These are phyloP conservation scores for Lasaia peninsularis DNA, from an alignment of 1,140 invertebrate genomes.

Conservation along the genomic window DNA sequence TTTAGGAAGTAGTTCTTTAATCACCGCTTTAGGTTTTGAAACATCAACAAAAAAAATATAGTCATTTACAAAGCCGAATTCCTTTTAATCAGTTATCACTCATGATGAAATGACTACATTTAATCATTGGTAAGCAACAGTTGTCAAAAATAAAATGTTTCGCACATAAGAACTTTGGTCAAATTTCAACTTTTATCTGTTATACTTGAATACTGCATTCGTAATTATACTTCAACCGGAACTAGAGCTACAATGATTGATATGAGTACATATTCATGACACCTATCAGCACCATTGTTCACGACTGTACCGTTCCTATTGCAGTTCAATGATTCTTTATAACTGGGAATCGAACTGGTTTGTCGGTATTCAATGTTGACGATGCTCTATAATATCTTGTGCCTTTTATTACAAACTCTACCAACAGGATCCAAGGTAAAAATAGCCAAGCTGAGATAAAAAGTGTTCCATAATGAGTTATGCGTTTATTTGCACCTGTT, in stretches of 20 bases:
- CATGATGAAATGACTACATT: too few relatives aligned
- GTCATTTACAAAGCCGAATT: too few relatives aligned
- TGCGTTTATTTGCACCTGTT: conserved; percentile 1
- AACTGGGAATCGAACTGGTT: conserved; percentile 33
- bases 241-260: neutral
- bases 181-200: neutral
- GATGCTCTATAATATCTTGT: conserved; percentile 27
- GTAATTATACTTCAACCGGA: neutral
- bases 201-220: neutral
- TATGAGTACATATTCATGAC: conserved; percentile 7
- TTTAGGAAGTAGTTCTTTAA: too few relatives aligned
- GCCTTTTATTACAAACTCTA: conserved; percentile 16
- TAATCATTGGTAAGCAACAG: too few relatives aligned
- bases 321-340: conserved; percentile 27
- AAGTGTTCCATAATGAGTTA: conserved; percentile 20
- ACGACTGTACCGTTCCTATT: conserved; percentile 16
- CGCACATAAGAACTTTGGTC: too few relatives aligned
- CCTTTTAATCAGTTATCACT: too few relatives aligned
- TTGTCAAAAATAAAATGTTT: too few relatives aligned
- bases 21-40: too few relatives aligned
- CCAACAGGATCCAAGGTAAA: conserved; percentile 18
- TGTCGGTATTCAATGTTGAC: conserved; percentile 28
- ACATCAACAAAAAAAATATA: too few relatives aligned
- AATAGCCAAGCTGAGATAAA: conserved; percentile 23
- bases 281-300: conserved; percentile 5